phyloP scores from a whole-genome alignment of 2,888 invertebrate species.

The Epistrophella euchroma region DNA sequence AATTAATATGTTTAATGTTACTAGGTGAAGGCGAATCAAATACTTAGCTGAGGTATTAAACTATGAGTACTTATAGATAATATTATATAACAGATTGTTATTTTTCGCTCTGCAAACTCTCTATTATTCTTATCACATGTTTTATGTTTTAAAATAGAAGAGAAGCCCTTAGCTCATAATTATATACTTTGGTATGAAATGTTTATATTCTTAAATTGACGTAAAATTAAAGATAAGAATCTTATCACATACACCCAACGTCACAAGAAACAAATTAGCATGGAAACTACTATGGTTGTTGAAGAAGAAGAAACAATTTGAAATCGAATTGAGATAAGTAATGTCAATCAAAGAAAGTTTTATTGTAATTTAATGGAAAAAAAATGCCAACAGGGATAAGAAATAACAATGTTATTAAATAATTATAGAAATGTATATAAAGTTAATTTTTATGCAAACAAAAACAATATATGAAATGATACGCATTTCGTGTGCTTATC shows the following conservation, averaged over 20 bases:
- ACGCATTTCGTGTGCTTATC: not conserved
- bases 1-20: conserved; percentile 25
- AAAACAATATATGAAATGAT: too few relatives aligned
- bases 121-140: not conserved
- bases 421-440: too few relatives aligned
- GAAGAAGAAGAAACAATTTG: conserved; percentile 2
- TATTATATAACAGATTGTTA: not conserved
- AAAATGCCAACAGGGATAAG: not conserved
- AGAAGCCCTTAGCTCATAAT: not conserved
- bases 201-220: conserved; percentile 10
- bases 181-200: not conserved
- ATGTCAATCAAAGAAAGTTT: conserved; percentile 26
- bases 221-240: conserved; percentile 7
- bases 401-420: too few relatives aligned
- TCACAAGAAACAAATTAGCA: conserved; percentile 18
- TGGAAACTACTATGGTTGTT: conserved; percentile 10
- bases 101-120: not conserved
- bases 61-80: not conserved
- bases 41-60: not conserved
- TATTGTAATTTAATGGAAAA: conserved; percentile 10
- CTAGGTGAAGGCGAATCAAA: conserved; percentile 15
- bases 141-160: not conserved
- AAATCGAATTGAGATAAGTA: conserved; percentile 7
- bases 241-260: conserved; percentile 8
- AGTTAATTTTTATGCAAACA: too few relatives aligned